Evolutionary conservation across 2,797 vertebrate genomes (phyloP).

Genomic region (Crypturellus tataupa): DNA sequence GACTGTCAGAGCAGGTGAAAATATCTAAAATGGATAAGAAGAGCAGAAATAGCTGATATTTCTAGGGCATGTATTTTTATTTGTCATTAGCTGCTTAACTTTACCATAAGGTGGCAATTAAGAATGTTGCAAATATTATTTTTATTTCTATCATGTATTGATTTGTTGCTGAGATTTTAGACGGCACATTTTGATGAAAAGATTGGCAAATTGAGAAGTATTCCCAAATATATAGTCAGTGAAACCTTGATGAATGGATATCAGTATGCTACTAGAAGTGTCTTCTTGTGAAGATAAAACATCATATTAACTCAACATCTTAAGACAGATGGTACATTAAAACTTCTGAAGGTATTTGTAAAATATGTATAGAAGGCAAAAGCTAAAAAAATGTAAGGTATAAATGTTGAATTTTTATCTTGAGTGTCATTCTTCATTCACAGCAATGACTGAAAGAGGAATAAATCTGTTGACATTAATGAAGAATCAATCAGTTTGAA

Average conservation of each 20-base stretch:
- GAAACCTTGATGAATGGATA: not conserved
- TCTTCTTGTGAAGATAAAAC: not conserved
- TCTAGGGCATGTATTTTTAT: not conserved
- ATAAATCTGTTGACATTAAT: not conserved
- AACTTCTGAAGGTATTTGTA: not conserved
- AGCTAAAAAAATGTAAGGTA: not conserved
- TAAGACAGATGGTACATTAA: not conserved
- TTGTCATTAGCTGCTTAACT: not conserved
- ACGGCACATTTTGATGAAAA: not conserved
- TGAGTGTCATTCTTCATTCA: not conserved
- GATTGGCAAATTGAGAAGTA: not conserved
- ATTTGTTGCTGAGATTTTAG: not conserved
- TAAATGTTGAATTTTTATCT: not conserved
- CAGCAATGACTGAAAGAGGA: not conserved
- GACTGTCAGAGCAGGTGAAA: not conserved
- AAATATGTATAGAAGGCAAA: not conserved
- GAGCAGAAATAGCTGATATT: not conserved
- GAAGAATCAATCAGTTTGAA: not conserved
- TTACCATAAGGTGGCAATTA: not conserved
- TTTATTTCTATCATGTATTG: slow-evolving; percentile 17
- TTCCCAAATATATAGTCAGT: not conserved
- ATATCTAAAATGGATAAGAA: not conserved
- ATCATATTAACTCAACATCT: not conserved
- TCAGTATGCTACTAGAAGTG: not conserved
- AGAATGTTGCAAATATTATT: not conserved